Conservation (phyloP, 2,113 vertebrate genomes). For the Anguilla rostrata region DNA sequence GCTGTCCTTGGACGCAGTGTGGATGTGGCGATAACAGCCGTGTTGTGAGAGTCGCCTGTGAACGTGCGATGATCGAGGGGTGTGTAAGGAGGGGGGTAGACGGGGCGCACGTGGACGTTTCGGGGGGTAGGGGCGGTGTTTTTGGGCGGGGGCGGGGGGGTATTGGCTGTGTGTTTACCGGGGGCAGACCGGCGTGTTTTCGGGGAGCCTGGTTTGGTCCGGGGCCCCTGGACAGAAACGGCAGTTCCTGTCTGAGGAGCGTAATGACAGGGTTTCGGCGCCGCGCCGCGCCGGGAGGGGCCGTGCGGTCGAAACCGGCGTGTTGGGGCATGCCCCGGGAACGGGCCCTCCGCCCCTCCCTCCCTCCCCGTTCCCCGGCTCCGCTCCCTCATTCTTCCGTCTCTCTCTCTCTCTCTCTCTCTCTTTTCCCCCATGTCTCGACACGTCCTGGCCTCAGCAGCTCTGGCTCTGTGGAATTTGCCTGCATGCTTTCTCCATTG, state of each 20-base stretch:
- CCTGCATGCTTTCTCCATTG: slow-evolving; percentile 3
- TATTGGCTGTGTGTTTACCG: too few species aligned
- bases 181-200: not conserved
- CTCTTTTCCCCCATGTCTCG: slow-evolving; percentile 10
- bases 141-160: not conserved
- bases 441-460: not conserved
- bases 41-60: too few species aligned
- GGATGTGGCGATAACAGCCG: too few species aligned
- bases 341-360: slow-evolving; percentile 52
- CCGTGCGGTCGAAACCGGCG: slow-evolving; percentile 74
- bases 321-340: slow-evolving; percentile 67
- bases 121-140: not conserved
- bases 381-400: slow-evolving; percentile 3
- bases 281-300: slow-evolving; percentile 65
- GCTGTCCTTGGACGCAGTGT: too few species aligned
- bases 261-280: slow-evolving; percentile 77
- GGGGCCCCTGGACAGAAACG: not conserved
- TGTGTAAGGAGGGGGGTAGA: not conserved
- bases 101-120: not conserved
- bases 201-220: not conserved
- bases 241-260: slow-evolving; percentile 24
- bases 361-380: slow-evolving; percentile 13
- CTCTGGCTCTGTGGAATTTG: not conserved
- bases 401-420: slow-evolving; percentile 27
- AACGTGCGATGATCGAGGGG: not conserved